A percentile compares a stretch with the other conserved stretches of the same genome.
These are phyloP conservation scores for Oncorhynchus clarkii DNA, from an alignment of 2,113 vertebrate species.

Conservation along the genomic window DNA sequence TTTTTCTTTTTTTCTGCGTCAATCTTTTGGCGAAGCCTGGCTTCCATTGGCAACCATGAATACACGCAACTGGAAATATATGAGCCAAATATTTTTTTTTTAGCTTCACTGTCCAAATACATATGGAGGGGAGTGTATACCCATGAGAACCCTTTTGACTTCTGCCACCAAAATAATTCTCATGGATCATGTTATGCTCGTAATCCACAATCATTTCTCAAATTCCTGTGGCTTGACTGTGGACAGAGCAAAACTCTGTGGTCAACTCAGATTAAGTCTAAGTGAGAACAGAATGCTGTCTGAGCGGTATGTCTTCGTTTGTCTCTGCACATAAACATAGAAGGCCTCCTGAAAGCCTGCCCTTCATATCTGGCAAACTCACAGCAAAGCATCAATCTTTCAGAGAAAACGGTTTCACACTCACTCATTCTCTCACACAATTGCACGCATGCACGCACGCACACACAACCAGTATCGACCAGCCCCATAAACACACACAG, in stretches of 20 bases:
- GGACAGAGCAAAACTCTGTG: not conserved
- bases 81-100: not conserved
- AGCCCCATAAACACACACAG: not conserved
- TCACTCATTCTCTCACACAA: not conserved
- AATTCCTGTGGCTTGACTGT: not conserved
- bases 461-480: conserved; percentile 1
- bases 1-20: not conserved
- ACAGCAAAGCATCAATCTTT: too few species aligned
- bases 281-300: not conserved
- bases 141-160: not conserved
- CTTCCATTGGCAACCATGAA: too few species aligned
- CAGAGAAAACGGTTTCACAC: too few species aligned
- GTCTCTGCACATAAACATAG: not conserved
- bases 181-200: not conserved
- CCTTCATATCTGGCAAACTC: too few species aligned
- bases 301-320: not conserved
- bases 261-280: not conserved
- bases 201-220: not conserved
- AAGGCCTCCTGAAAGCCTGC: not conserved
- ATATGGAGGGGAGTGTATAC: not conserved
- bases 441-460: not conserved
- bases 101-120: not conserved
- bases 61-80: not conserved
- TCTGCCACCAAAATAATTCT: not conserved
- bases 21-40: too few species aligned